Base-by-base conservation (phyloP, 1,140 invertebrate species). In the Pseudomyrmex concolor region DNA sequence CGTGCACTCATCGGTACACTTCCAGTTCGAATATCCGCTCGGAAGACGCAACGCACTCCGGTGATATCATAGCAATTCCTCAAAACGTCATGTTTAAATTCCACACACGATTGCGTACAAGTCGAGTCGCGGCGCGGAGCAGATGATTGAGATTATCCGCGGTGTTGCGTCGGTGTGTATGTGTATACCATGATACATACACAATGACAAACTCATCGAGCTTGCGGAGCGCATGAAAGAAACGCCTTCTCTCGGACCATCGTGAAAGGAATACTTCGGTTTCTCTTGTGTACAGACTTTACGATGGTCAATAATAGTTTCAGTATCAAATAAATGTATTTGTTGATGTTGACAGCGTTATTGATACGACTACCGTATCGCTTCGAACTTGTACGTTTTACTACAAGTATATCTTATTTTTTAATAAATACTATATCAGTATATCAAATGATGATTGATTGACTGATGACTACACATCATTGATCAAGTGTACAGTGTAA, bases 1-100 rank as follows among this genome's bases (percentile, higher is more conserved):
- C 43, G 50, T 43, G 57, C 81, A 55, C 17, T 77, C 9, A 13
- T 34, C n/a, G 66, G 50, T 25, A 51, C 81, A 50, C 22, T 54
- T 59, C 34, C 19, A 71, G 63, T 63, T 86, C 67, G 76, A 72
- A 73, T 62, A 45, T 12, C 43, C 48, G 45, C 70, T 57, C 57
- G 15, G 4, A 13, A 60, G 43, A 55, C 59, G 67, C 54, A 50
- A 50, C 66, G 43, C 9, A 4, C 22, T 59, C 17, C 66, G 66
- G 55, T 71, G 54, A 83, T 54, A 72, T 54, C 73, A 73, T 63
- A 55, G 19, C 17, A 62, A 43, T 50, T 87, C 54, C 51, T 74
- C 19, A 43, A 72, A 72, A 57, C 25, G 70, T 59, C 57, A 72
- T 64, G 45, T 83, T 86, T 86, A 83, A 71, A 83, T 64, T 72